Evolutionary conservation across 2,888 invertebrate genomes (phyloP).

Genomic region (Shargacucullia verbasci): DNA sequence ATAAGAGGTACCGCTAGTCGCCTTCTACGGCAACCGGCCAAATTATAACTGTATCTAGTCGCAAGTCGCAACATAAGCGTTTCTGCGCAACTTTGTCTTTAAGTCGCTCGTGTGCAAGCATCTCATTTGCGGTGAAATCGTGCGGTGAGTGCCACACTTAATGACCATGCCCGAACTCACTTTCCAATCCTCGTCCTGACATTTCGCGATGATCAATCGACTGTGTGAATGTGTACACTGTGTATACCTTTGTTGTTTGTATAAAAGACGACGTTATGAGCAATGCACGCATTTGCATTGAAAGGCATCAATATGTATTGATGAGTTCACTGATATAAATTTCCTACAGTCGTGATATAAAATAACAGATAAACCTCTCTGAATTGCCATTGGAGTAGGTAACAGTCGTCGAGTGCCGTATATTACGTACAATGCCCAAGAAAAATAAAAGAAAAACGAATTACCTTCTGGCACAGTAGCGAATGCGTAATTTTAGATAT

Average conservation of each 20-base stretch:
- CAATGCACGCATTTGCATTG: slow-evolving; percentile 53
- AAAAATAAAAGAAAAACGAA: slow-evolving; percentile 67
- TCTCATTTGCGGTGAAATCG: slow-evolving; percentile 75
- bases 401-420: slow-evolving; percentile 34
- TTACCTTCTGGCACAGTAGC: slow-evolving; percentile 81
- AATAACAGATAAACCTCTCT: slow-evolving; percentile 35
- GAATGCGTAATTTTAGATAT: slow-evolving; percentile 78
- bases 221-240: slow-evolving; percentile 23
- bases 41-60: slow-evolving; percentile 82
- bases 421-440: slow-evolving; percentile 56
- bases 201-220: slow-evolving; percentile 51
- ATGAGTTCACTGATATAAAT: slow-evolving; percentile 48
- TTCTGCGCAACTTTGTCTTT: slow-evolving; percentile 63
- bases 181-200: slow-evolving; percentile 64
- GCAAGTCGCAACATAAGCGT: slow-evolving; percentile 57
- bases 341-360: slow-evolving; percentile 41
- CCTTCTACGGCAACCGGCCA: slow-evolving; percentile 75
- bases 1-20: slow-evolving; percentile 78
- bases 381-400: slow-evolving; percentile 17
- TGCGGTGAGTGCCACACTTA: slow-evolving; percentile 60
- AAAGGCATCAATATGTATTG: slow-evolving; percentile 40
- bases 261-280: slow-evolving; percentile 31
- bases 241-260: slow-evolving; percentile 26
- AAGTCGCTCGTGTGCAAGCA: slow-evolving; percentile 61
- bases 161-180: slow-evolving; percentile 65